These are phyloP conservation scores for Tupaia chinensis DNA, from an alignment of 2,113 vertebrate genomes.

Conservation along the genomic window DNA sequence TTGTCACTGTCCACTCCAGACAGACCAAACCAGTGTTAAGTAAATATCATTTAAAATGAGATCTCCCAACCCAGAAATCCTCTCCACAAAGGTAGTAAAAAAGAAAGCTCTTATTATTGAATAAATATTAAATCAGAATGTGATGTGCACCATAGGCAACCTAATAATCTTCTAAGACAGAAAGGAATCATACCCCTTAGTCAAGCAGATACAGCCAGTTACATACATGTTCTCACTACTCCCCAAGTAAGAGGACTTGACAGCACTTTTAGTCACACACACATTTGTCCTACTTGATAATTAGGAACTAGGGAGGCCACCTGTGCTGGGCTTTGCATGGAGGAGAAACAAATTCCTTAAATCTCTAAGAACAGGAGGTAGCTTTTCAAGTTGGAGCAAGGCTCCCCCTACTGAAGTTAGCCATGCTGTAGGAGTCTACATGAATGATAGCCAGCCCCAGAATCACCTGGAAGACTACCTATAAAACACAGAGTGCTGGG, in stretches of 20 bases:
- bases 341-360: background rate
- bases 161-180: background rate
- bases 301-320: background rate
- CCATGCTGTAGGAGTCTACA: background rate
- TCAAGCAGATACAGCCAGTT: background rate
- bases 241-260: background rate
- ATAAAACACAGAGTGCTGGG: background rate
- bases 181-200: background rate
- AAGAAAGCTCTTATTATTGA: conserved; percentile 1
- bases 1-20: background rate
- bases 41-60: background rate
- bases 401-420: background rate
- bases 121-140: background rate
- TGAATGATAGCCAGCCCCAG: background rate
- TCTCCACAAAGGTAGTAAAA: background rate
- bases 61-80: background rate
- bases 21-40: background rate
- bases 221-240: background rate
- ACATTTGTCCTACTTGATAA: background rate
- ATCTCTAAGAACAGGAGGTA: background rate
- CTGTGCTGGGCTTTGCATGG: background rate
- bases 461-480: conserved; percentile 2
- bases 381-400: background rate
- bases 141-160: background rate
- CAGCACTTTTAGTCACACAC: background rate